Evolutionary conservation across 2,888 invertebrate genomes (phyloP), one percentile per base, ranked within the genome.

Genomic region (Galeopsomyia nigrocyanea): DNA sequence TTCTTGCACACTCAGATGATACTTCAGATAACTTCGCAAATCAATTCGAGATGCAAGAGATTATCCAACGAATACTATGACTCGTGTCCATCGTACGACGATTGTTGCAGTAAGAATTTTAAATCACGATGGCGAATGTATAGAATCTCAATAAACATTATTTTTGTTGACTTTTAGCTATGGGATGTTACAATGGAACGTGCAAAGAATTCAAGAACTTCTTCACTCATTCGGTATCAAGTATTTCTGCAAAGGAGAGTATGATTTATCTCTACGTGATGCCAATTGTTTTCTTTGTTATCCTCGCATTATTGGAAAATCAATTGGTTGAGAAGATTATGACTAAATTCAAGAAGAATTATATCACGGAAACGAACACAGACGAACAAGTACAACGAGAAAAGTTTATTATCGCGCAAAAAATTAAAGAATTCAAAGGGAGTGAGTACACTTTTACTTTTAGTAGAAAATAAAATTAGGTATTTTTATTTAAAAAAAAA

Each of bases 261-360:
- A 71, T 86, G 9, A 19, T 77, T 0, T 83, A 81, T 70, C 71
- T 86, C 51, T 68, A 73, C 1, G 66, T 73, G 16, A 82, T 81
- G 0, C 79, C 82, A 1, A 61, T 90, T 0, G 62, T 91, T 0
- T 88, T 91, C 74, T 92, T 94, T 85, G 14, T 83, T 0, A 72
- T 93, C 0, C 86, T 85, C n/a, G 78, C 94, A 75, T 71, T 91
- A 1, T 83, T 92, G 6, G 96, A 97, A 82, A 90, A 90, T 39
- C 89, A 87, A 85, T 83, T 92, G 68, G 80, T 84, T 16, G 83
- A 87, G 72, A 82, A 76, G 68, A 47, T 86, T 19, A 63, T 78
- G 13, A 68, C 76, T 2, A 80, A 50, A 74, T 80, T 16, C 70
- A 47, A n/a, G 76, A 53, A 17, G 63, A 73, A 0, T 62, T 58